Conservation (phyloP, 2,797 vertebrate genomes). For the Pampus argenteus region DNA sequence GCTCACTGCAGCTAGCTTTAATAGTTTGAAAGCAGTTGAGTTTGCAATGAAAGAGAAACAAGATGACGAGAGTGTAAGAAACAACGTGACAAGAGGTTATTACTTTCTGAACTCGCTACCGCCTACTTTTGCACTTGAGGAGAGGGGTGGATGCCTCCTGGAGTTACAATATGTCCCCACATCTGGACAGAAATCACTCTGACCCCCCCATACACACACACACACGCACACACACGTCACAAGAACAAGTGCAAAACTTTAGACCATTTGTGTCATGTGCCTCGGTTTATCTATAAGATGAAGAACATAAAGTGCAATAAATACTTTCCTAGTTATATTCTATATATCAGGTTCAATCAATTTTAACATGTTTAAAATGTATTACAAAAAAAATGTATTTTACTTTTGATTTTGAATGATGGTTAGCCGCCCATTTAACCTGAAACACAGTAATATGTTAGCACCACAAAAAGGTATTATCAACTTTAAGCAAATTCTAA, state of each 20-base stretch:
- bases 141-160: conserved; percentile 71
- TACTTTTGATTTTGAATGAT: not conserved
- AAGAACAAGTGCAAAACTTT: not conserved
- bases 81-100: conserved; percentile 73
- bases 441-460: conserved; percentile 2
- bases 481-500: not conserved
- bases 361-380: not conserved
- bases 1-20: conserved; percentile 43
- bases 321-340: not conserved
- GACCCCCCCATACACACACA: conserved; percentile 18
- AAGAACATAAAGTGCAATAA: not conserved
- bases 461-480: not conserved
- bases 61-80: conserved; percentile 48
- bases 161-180: conserved; percentile 79
- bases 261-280: not conserved
- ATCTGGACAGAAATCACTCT: conserved; percentile 74
- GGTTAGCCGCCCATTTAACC: not conserved
- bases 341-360: not conserved
- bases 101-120: conserved; percentile 67
- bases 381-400: not conserved
- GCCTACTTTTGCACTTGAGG: conserved; percentile 62
- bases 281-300: not conserved
- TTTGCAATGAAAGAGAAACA: conserved; percentile 48
- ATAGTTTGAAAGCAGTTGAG: conserved; percentile 64
- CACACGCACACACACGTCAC: conserved; percentile 9